A percentile compares a stretch with the other conserved stretches of the same genome.
Evolutionary conservation across 1,140 invertebrate genomes (phyloP).

Genomic region (Drosophila truncata): DNA sequence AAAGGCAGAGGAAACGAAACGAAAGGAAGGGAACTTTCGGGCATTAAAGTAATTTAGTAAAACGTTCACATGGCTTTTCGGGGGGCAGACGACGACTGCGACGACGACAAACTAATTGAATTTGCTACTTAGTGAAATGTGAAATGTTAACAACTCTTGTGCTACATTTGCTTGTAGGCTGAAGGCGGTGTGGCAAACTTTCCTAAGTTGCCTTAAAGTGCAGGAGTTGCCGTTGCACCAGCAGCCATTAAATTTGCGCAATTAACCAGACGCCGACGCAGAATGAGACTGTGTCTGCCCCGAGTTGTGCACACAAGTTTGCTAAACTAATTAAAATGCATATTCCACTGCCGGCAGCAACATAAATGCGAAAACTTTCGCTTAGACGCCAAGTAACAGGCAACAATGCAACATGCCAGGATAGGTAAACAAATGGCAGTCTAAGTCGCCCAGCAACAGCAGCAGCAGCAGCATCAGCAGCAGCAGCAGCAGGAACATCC

Average conservation of each 20-base stretch:
- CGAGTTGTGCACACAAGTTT: conserved; percentile 63
- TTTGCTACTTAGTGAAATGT: conserved; percentile 78
- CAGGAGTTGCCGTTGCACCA: conserved; percentile 44
- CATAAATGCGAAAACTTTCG: conserved; percentile 81
- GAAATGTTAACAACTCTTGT: conserved; percentile 82
- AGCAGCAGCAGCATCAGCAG: conserved; percentile 4
- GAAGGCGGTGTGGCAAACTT: conserved; percentile 33
- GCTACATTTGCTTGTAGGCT: conserved; percentile 53
- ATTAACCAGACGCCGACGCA: conserved; percentile 72
- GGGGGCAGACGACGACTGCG: background rate
- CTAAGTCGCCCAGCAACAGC: conserved; percentile 32
- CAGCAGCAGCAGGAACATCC: conserved; percentile 28
- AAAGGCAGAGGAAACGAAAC: conserved; percentile 31
- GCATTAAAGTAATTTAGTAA: conserved; percentile 74
- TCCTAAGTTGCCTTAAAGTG: conserved; percentile 58
- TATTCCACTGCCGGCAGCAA: conserved; percentile 64
- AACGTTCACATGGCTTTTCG: conserved; percentile 40
- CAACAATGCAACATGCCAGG: conserved; percentile 62
- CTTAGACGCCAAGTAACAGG: conserved; percentile 59
- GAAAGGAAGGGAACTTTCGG: conserved; percentile 52
- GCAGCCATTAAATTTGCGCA: conserved; percentile 73
- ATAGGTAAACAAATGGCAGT: conserved; percentile 70
- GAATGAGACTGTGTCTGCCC: conserved; percentile 33
- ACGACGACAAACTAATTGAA: conserved; percentile 72
- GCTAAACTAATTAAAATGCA: conserved; percentile 83